These are phyloP conservation scores for Lucifuga dentata DNA, from an alignment of 2,113 vertebrate genomes.

Conservation along the genomic window DNA sequence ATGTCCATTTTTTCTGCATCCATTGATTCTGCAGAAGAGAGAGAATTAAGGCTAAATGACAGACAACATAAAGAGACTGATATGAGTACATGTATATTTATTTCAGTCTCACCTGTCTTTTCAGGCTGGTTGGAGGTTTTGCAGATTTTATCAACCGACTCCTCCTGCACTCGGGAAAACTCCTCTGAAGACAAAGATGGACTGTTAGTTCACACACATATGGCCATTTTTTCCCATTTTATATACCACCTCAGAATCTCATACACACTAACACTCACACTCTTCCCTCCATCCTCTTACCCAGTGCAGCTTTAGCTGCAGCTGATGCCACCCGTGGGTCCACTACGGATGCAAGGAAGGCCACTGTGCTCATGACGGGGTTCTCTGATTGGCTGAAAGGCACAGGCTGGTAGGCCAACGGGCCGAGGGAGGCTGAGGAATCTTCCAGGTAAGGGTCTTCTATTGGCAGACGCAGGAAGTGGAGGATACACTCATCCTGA, in stretches of 20 bases:
- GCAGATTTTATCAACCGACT: conserved; percentile 86
- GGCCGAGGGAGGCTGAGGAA: conserved; percentile 92
- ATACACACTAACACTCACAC: not conserved
- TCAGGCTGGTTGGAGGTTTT: conserved; percentile 87
- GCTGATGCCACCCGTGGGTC: conserved; percentile 95
- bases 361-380: conserved; percentile 98
- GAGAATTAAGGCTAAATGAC: not conserved
- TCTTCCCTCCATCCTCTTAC: conserved; percentile 71
- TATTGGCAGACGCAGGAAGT: conserved; percentile 94
- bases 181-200: conserved; percentile 86
- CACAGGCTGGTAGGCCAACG: conserved; percentile 93
- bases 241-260: too few species aligned
- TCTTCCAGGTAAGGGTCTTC: conserved; percentile 97
- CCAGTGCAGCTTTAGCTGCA: conserved; percentile 92
- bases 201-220: conserved; percentile 4
- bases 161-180: conserved; percentile 92
- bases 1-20: conserved; percentile 90
- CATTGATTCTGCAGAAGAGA: conserved; percentile 75
- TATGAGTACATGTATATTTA: not conserved
- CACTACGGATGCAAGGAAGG: conserved; percentile 96
- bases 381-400: conserved; percentile 98
- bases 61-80: not conserved
- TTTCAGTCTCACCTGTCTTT: conserved; percentile 81
- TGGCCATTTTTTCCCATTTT: not conserved
- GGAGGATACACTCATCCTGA: conserved; percentile 97